Evolutionary conservation across 1,140 invertebrate species (phyloP), one percentile per base, ranked within the genome.

Genomic region (Polypedilum pembai): DNA sequence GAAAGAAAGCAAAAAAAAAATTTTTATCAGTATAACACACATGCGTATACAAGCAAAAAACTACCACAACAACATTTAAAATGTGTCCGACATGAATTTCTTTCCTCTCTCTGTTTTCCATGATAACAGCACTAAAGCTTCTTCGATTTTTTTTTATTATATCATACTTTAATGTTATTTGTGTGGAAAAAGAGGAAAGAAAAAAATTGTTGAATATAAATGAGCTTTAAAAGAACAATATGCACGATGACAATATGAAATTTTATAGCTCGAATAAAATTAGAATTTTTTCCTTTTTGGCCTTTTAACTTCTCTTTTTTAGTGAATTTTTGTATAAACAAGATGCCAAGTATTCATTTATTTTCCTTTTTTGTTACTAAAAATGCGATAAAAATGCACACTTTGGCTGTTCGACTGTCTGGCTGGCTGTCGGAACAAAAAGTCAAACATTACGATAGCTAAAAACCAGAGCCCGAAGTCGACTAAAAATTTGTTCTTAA

Each of bases 181-280:
- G 45, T 56, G 15, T n/a, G 15, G 41, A 45, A 45, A n/a, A n/a
- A n/a, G n/a, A n/a, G 45, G n/a, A 56, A 1, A n/a, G 10, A 56
- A 56, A 56, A 45, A 56, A 56, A 56, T 56, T 56, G 45, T 56
- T 56, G 45, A 56, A 56, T 56, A n/a, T 56, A 56, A 56, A 56
- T 56, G n/a, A 56, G 45, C 45, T 56, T 56, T 56, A 56, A 56
- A 56, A 56, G 12, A 33, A 33, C 24, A 33, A 33, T 33, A 33
- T 33, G 24, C 24, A 33, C 24, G 24, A 33, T 33, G 24, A 33
- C 24, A 33, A 33, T 33, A 33, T 33, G 24, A 33, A 33, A 33
- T 33, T 33, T 33, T 33, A 33, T 33, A 5, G 5, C 24, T 5
- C 24, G 5, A 33, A 33, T 33, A 5, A 33, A 33, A 33, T 33